Percentiles rank a stretch among this genome's conserved stretches.
phyloP scores from a whole-genome alignment of 2,888 invertebrate genomes.

The Cheilosia variabilis region DNA sequence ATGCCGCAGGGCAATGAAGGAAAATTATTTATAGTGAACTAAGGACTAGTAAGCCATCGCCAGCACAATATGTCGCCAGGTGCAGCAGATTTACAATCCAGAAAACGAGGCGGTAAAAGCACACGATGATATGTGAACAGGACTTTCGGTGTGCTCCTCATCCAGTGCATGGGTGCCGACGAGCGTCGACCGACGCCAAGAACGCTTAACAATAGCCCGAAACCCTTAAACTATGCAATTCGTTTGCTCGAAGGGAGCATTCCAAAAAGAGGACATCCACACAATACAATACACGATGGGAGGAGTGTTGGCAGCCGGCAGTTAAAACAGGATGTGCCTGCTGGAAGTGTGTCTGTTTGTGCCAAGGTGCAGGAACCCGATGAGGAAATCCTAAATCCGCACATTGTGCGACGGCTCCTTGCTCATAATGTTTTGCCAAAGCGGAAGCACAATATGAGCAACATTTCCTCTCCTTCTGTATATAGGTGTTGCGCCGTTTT shows the following conservation, averaged over 20 bases:
- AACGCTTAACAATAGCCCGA: conserved; percentile 4
- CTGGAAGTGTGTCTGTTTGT: conserved; percentile 1
- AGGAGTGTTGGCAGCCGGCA: conserved; percentile 17
- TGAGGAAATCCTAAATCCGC: conserved; percentile 49
- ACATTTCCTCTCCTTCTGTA: conserved; percentile 37
- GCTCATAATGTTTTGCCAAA: conserved; percentile 31
- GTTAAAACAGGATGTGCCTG: conserved; percentile 33
- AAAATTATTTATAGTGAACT: conserved; percentile 46
- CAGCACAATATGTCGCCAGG: conserved; percentile 9
- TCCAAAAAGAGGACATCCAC: conserved; percentile 11
- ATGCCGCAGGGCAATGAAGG: conserved; percentile 24
- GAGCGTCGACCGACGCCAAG: background rate
- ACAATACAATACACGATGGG: background rate
- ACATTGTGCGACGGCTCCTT: conserved; percentile 30
- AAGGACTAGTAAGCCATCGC: conserved; percentile 10
- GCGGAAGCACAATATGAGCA: conserved; percentile 47
- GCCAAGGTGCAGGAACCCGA: conserved; percentile 7
- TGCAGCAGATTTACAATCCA: conserved; percentile 32
- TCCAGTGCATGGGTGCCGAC: background rate
- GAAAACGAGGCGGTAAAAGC: conserved; percentile 20
- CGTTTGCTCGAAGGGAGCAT: conserved; percentile 22
- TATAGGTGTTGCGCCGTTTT: conserved; percentile 3
- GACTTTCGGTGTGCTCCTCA: conserved; percentile 19
- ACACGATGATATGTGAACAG: conserved; percentile 56
- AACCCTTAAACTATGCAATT: conserved; percentile 18